Evolutionary conservation across 1,140 invertebrate genomes (phyloP), one percentile per base, ranked within the genome.

Genomic region (Caerostris darwini): DNA sequence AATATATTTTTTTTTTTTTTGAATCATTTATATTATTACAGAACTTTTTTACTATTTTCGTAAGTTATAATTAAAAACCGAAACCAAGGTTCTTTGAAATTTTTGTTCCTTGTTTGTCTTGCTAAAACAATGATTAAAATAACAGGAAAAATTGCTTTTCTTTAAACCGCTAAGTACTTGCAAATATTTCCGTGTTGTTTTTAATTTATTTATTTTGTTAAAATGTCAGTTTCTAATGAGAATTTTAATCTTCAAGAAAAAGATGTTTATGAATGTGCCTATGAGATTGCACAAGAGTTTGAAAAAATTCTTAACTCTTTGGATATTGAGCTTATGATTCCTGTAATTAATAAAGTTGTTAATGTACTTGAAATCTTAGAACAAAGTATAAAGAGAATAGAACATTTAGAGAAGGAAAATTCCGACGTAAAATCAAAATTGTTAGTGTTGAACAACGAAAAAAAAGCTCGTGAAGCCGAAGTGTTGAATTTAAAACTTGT

Each of bases 261-360:
- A 90, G 93, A 94, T 83, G 93, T 94, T 7, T 90, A 90, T 67
- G 93, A 94, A 82, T 64, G 14, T 83, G 93, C 87, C 0, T 89
- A 81, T 57, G 93, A 90, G 14, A 89, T 94, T 8, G 86, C 86
- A 50, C 59, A 90, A 57, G 93, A 90, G 50, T 94, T 94, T 64
- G 93, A 94, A 5, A 94, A 94, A 67, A 89, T 94, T 67, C 54
- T 90, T 8, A 61, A 58, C 57, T 5, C n/a, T 58, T 54, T 71
- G 17, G 93, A 87, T 17, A 59, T 53, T 57, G 93, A 90, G 2
- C n/a, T 67, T 17, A 8, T 61, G 10, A 71, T 64, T 50, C 54
- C 83, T 1, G n/a, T 93, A n/a, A 93, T 93, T 34, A 86, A 86
- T 56, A 94, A 90, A 82, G 93, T 94, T 6, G 83, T 81, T 19